These are phyloP conservation scores for Catamblyrhynchus diadema DNA, from an alignment of 2,797 vertebrate genomes.

Conservation along the genomic window DNA sequence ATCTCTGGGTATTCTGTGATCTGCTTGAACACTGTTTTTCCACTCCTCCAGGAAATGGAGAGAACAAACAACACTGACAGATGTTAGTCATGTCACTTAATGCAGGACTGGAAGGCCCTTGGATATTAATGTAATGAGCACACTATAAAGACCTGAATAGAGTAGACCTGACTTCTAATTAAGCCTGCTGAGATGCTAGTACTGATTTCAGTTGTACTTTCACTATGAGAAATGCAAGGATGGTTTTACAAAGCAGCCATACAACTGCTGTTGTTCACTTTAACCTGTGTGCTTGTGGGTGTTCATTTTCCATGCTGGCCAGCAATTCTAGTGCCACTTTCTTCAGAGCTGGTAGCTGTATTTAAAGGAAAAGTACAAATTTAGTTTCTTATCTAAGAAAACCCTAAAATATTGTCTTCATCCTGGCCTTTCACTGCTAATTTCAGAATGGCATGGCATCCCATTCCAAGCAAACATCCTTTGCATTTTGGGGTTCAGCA, in stretches of 20 bases:
- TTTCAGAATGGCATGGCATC: not conserved
- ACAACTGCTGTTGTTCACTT: not conserved
- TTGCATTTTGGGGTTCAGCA: not conserved
- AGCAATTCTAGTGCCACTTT: not conserved
- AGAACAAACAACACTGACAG: not conserved
- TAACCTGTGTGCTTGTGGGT: not conserved
- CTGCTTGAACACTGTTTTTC: not conserved
- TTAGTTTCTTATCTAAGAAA: not conserved
- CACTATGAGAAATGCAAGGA: not conserved
- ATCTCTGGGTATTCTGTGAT: not conserved
- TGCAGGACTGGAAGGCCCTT: slow-evolving; percentile 8
- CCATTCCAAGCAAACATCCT: not conserved
- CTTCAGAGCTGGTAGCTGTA: not conserved
- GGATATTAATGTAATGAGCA: not conserved
- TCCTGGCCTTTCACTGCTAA: not conserved
- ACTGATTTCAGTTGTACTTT: not conserved
- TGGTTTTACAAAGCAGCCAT: not conserved
- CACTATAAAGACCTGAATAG: not conserved
- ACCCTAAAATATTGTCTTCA: not conserved
- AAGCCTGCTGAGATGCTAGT: not conserved
- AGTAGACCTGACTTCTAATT: slow-evolving; percentile 12
- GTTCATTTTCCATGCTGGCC: not conserved
- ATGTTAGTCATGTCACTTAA: not conserved
- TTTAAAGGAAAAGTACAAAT: not conserved
- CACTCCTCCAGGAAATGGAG: not conserved